Percentiles rank a stretch among this genome's conserved stretches.
These are phyloP conservation scores for Diorhabda sublineata DNA, from an alignment of 1,140 invertebrate genomes.

Conservation along the genomic window DNA sequence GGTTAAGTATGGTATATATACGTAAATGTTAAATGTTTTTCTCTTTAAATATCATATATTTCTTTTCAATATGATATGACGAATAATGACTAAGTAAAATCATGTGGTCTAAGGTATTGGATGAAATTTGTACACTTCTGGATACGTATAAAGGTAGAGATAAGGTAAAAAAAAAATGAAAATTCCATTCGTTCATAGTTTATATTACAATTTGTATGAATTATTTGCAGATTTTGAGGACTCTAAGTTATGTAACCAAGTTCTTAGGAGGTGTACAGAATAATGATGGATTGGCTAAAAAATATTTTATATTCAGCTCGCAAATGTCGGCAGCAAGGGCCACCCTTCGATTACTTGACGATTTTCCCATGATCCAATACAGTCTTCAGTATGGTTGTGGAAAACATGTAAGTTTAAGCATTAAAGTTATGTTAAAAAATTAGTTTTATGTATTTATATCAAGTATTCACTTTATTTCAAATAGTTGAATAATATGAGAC, in stretches of 20 bases:
- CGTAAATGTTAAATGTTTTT: no score
- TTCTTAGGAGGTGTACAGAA: constrained; percentile 54
- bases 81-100: not conserved
- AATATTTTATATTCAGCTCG: constrained; percentile 58
- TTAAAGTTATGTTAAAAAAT: no score
- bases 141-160: constrained; percentile 55
- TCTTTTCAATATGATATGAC: no score
- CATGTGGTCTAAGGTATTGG: constrained; percentile 26
- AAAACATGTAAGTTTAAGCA: constrained; percentile 49
- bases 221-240: constrained; percentile 55
- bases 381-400: constrained; percentile 61
- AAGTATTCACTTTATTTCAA: constrained; percentile 21
- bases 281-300: constrained; percentile 52
- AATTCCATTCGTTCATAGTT: constrained; percentile 11
- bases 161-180: constrained; percentile 47
- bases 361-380: constrained; percentile 64
- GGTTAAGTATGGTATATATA: no score
- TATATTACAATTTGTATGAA: constrained; percentile 21
- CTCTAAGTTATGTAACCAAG: constrained; percentile 63
- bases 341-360: constrained; percentile 69
- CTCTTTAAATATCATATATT: no score
- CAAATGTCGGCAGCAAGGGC: constrained; percentile 64
- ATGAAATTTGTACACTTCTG: constrained; percentile 51
- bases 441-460: constrained; percentile 6
- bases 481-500: constrained; percentile 5